Base-by-base conservation (phyloP, 1,140 invertebrate genomes). In the honey bee (Apis mellifera) region DNA sequence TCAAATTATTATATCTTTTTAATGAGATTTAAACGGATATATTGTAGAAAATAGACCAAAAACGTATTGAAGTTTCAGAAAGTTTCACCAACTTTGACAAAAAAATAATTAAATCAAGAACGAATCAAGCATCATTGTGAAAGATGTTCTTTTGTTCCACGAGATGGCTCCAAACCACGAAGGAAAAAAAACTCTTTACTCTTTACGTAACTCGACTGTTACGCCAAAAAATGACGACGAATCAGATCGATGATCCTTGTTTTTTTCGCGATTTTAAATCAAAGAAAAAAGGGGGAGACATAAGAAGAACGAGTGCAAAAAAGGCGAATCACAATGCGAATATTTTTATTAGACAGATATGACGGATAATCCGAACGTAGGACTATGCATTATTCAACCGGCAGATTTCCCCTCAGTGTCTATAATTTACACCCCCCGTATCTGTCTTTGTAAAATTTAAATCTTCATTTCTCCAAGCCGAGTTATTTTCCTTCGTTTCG, bases 291-390 rank as follows among this genome's bases (percentile, higher is more conserved):
- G 9, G 11, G 3, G 3, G 1, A 7, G 26, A 23, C 23, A 19
- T 26, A 54, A 15, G 17, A 54, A 9, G 9, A 17, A 52, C 0
- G 9, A 21, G 9, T 4, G 17, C 15, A 19, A 19, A 11, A 17
- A 12, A 15, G 42, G 9, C 15, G 48, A 8, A 17, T 5, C 32
- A 7, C 3, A 12, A 19, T 1, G 26, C n/a, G 54, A 78, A 59
- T 78, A 69, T 59, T 68, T 78, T 78, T 69, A 69, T 50, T 77
- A 68, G 64, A 57, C 75, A 42, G 21, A 68, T n/a, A 9, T 23
- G 76, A 69, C 65, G 65, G 65, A 78, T 78, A 78, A 78, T 69
- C 54, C 32, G 60, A 54, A 65, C 19, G 12, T 23, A 12, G 12
- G 69, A 11, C 8, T 50, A 32, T 69, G 76, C n/a, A 69, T 57